These are phyloP conservation scores for Hestina assimilis DNA, from an alignment of 1,140 invertebrate genomes.

Conservation along the genomic window DNA sequence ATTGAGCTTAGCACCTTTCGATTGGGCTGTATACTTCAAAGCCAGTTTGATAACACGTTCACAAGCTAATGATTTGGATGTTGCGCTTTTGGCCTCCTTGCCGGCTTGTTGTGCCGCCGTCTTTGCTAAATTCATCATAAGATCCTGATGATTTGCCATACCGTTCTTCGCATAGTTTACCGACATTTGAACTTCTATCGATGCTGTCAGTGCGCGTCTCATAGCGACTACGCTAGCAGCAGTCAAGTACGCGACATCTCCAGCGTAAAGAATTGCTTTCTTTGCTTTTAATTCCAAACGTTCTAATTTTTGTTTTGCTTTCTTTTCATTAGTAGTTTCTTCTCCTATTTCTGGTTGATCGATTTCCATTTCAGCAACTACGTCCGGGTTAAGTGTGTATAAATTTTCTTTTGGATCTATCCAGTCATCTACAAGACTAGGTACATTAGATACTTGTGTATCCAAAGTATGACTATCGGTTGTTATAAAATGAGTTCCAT, in stretches of 20 bases:
- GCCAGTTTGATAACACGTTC: slow-evolving; percentile 66
- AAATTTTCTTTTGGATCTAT: slow-evolving; percentile 51
- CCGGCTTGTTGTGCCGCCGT: slow-evolving; percentile 70
- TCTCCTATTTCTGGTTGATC: slow-evolving; percentile 59
- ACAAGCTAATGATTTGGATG: slow-evolving; percentile 64
- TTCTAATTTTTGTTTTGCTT: slow-evolving; percentile 58
- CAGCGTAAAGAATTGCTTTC: slow-evolving; percentile 67
- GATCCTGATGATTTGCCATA: slow-evolving; percentile 68
- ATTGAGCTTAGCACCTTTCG: slow-evolving; percentile 60
- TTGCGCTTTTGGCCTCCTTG: slow-evolving; percentile 67
- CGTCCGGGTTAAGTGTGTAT: slow-evolving; percentile 51
- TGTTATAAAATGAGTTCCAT: slow-evolving; percentile 44
- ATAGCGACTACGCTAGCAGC: slow-evolving; percentile 69
- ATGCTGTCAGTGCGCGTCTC: slow-evolving; percentile 64
- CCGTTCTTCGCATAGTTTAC: slow-evolving; percentile 66
- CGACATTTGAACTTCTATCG: slow-evolving; percentile 71
- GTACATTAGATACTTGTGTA: slow-evolving; percentile 47
- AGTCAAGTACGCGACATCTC: slow-evolving; percentile 67
- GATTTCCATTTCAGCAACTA: slow-evolving; percentile 63
- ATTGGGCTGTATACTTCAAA: slow-evolving; percentile 70
- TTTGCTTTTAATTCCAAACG: slow-evolving; percentile 64
- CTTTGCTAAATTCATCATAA: slow-evolving; percentile 73
- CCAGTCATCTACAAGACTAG: slow-evolving; percentile 58
- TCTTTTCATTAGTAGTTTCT: slow-evolving; percentile 53
- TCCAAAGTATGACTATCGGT: slow-evolving; percentile 45